These are phyloP conservation scores for Genyomyrus donnyi DNA, from an alignment of 2,113 vertebrate species.

Conservation along the genomic window DNA sequence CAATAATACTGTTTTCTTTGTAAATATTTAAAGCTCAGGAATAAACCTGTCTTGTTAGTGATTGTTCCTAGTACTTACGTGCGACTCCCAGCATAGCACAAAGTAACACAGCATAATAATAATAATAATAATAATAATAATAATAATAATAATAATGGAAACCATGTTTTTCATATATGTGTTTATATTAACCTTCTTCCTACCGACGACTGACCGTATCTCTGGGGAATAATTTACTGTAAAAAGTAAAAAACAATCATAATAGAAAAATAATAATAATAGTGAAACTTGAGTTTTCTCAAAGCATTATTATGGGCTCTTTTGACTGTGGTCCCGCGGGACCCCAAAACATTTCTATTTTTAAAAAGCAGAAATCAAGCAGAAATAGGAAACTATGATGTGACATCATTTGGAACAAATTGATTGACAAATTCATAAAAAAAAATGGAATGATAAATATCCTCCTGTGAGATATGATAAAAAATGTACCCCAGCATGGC, in stretches of 20 bases:
- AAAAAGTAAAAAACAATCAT: not conserved
- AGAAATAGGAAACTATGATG: not conserved
- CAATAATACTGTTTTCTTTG: too few species aligned
- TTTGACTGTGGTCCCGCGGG: not conserved
- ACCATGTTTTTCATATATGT: too few species aligned
- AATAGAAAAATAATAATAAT: not conserved
- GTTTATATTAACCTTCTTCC: too few species aligned
- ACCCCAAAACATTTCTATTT: not conserved
- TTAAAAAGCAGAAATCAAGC: not conserved
- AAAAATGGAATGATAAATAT: not conserved
- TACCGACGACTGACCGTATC: not conserved
- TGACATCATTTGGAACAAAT: not conserved
- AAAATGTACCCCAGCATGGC: too few species aligned
- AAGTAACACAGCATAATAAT: slow-evolving; percentile 70
- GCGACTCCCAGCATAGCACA: slow-evolving; percentile 78
- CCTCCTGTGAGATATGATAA: too few species aligned
- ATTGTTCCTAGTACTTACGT: slow-evolving; percentile 71
- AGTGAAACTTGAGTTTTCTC: too few species aligned
- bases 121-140: too few species aligned
- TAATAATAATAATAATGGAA: too few species aligned
- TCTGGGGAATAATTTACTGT: not conserved
- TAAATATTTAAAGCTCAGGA: too few species aligned
- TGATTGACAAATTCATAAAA: not conserved
- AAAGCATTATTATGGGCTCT: too few species aligned
- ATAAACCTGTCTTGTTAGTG: slow-evolving; percentile 31